Percentiles rank a stretch among this genome's conserved stretches.
phyloP scores from a whole-genome alignment of 2,888 invertebrate genomes.

The Diarsia mendica region DNA sequence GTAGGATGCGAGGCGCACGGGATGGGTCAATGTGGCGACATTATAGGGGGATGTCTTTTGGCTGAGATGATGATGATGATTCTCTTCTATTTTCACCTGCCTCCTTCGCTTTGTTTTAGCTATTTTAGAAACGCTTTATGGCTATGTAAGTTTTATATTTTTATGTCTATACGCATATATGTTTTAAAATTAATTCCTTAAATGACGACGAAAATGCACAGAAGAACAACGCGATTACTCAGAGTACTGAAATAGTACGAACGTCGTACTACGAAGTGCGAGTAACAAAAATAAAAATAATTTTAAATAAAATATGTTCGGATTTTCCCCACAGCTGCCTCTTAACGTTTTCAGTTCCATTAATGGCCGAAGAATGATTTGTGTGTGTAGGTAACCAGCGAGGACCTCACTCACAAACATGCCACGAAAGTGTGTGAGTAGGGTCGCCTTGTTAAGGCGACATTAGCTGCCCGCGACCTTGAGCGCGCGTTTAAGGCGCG shows the following conservation, averaged over 20 bases:
- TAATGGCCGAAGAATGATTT: slow-evolving; percentile 4
- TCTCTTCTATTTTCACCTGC: background rate
- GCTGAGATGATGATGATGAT: no score
- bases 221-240: background rate
- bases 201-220: background rate
- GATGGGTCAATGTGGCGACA: no score
- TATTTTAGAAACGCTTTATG: background rate
- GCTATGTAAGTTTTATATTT: no score
- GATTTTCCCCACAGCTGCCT: background rate
- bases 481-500: no score
- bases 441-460: slow-evolving; percentile 40
- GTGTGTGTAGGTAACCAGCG: background rate
- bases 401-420: slow-evolving; percentile 8
- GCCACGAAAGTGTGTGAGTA: slow-evolving; percentile 14
- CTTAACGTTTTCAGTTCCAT: background rate
- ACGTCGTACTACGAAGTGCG: no score
- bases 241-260: no score
- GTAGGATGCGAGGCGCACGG: no score
- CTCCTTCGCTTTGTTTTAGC: background rate
- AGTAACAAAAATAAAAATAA: background rate
- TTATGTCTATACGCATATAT: no score
- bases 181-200: background rate
- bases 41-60: no score
- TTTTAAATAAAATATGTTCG: background rate
- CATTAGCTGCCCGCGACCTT: no score